Base-by-base conservation (phyloP, 2,113 vertebrate genomes). In the Anhinga rufa region DNA sequence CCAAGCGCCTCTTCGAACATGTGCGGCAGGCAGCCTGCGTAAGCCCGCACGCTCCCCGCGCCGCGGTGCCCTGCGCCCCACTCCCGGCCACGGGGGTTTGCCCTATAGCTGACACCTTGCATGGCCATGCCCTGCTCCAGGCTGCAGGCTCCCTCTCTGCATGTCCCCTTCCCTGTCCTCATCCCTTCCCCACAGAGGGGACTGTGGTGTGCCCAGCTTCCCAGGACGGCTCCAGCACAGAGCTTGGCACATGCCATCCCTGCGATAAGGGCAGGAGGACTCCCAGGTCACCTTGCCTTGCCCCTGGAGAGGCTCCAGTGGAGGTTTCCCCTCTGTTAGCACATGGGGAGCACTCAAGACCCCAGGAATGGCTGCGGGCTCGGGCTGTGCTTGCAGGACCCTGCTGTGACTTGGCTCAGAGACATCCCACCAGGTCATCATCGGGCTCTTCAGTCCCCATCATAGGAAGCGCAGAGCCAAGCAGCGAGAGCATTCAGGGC, bases 21-120 rank as follows among this genome's bases (percentile, higher is more conserved):
- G 97, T 99, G 60, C 98, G 99, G 20, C 99, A 99, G 95, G 98
- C 98, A 2, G 99, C 99, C 92, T 99, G 99, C 5, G 99, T 99
- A 98, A 99, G 99, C 98, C 22, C 10, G 1, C 13, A 1, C 6
- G 7, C 9, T 22, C 22, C 62, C 26, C 3, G 0, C 2, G 4
- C 46, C 12, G 3, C 15, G 6, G 38, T 25, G n/a, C 54, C 34
- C 36, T 20, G 10, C 2, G 0, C 32, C 74, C 49, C 3, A 0
- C 8, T 36, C 16, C 21, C 0, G 0, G 28, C 7, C 40, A 6
- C 0, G 2, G 29, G 12, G 5, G 7, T 28, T 46, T 83, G 32
- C 29, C 57, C 19, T 9, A 12, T 18, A 1, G 21, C 2, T 24
- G 70, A 46, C 52, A 12, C 18, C 51, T 51, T 11, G 8, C 13